Evolutionary conservation across 1,140 invertebrate genomes (phyloP).

Genomic region (Rhyzopertha dominica): DNA sequence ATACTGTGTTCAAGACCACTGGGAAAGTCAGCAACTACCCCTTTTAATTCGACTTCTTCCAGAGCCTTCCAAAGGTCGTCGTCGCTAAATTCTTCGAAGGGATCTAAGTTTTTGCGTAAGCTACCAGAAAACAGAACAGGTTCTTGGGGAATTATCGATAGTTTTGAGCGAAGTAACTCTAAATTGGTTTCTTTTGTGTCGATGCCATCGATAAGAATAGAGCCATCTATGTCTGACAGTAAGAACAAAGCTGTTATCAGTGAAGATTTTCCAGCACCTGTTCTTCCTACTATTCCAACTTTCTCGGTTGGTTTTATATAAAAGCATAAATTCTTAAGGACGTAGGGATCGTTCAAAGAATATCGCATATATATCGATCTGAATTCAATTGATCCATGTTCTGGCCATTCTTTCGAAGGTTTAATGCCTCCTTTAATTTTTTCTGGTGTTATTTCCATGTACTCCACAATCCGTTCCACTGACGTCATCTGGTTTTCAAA

Average conservation of each 20-base stretch:
- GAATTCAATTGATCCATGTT: conserved; percentile 62
- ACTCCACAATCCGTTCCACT: conserved; percentile 71
- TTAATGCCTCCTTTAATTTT: conserved; percentile 57
- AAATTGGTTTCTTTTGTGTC: conserved; percentile 52
- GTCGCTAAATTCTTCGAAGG: conserved; percentile 57
- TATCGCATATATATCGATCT: conserved; percentile 53
- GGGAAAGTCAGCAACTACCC: conserved; percentile 41
- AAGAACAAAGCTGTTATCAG: conserved; percentile 66
- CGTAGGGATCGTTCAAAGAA: conserved; percentile 44
- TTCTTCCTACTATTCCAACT: conserved; percentile 67
- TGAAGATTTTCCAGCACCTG: conserved; percentile 73
- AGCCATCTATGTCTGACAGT: conserved; percentile 60
- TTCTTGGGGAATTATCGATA: conserved; percentile 70
- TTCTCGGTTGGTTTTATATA: conserved; percentile 56
- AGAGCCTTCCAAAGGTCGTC: conserved; percentile 58
- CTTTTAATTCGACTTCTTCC: conserved; percentile 54
- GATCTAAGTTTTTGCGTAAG: conserved; percentile 62
- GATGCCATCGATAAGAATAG: conserved; percentile 55
- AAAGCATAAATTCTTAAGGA: conserved; percentile 54
- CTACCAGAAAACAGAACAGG: conserved; percentile 64
- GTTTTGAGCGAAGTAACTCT: conserved; percentile 55
- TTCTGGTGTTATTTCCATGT: conserved; percentile 63
- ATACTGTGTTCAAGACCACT: conserved; percentile 48
- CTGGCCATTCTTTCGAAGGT: conserved; percentile 65
- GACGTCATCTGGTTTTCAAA: conserved; percentile 77